These are phyloP conservation scores for Lymantria dispar DNA, from an alignment of 2,888 invertebrate species.

Conservation along the genomic window DNA sequence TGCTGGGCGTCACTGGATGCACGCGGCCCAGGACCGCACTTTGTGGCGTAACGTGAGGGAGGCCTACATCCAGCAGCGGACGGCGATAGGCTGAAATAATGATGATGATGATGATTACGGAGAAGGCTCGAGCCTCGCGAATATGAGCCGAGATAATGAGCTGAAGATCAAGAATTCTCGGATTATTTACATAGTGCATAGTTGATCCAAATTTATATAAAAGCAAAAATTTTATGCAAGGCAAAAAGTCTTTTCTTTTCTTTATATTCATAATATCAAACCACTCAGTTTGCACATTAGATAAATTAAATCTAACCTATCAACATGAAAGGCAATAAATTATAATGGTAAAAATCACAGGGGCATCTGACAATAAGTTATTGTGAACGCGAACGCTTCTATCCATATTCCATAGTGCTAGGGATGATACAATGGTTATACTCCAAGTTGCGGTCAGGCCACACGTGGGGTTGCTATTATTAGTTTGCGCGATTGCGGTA, in stretches of 20 bases:
- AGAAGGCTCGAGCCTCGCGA: no score
- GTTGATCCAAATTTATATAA: no score
- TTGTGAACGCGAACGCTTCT: slow-evolving; percentile 21
- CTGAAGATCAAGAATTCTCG: no score
- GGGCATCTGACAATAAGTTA: slow-evolving; percentile 23
- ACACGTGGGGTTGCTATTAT: slow-evolving; percentile 29
- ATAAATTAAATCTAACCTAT: slow-evolving; percentile 33
- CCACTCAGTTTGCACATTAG: slow-evolving; percentile 10
- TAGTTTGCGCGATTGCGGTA: slow-evolving; percentile 13
- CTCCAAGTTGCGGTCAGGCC: slow-evolving; percentile 30
- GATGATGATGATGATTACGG: no score
- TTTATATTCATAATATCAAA: background rate
- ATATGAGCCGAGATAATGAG: no score
- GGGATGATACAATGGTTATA: slow-evolving; percentile 18
- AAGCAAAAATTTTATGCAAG: no score
- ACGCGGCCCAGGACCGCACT: no score
- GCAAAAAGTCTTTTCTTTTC: background rate
- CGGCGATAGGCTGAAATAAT: no score
- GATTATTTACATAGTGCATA: no score
- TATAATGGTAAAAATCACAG: slow-evolving; percentile 28
- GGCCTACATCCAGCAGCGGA: no score
- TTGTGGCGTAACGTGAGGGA: no score
- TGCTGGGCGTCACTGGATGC: no score
- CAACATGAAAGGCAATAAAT: slow-evolving; percentile 36
- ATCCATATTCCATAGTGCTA: slow-evolving; percentile 8